phyloP scores from a whole-genome alignment of 2,888 invertebrate genomes.

The Tenthredo scrophulariae region DNA sequence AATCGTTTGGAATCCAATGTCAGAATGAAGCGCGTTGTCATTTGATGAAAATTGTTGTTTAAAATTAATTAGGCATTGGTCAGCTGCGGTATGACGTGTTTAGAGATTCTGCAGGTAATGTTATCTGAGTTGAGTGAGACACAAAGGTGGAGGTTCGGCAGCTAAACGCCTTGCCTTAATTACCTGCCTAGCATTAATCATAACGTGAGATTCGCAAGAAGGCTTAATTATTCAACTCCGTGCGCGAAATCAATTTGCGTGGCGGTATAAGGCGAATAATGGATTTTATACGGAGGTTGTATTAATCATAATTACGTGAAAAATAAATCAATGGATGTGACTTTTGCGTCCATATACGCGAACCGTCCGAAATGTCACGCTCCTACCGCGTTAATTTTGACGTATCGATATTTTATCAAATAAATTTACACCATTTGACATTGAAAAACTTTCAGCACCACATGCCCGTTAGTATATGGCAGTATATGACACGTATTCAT shows the following conservation, averaged over 20 bases:
- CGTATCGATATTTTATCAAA: conserved; percentile 41
- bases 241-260: conserved; percentile 52
- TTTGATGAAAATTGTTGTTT: not conserved
- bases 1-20: not conserved
- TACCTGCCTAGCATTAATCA: conserved; percentile 50
- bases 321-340: conserved; percentile 45
- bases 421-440: conserved; percentile 19
- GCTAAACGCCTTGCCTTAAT: conserved; percentile 48
- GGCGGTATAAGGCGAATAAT: conserved; percentile 44
- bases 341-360: conserved; percentile 15
- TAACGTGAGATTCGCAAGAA: conserved; percentile 52
- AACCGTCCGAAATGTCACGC: conserved; percentile 24
- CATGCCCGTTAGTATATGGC: not conserved
- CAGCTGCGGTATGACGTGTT: not conserved
- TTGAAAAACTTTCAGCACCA: not conserved
- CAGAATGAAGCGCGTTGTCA: not conserved
- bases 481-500: not conserved
- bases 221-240: conserved; percentile 54
- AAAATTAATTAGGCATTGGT: not conserved
- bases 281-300: conserved; percentile 50
- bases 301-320: conserved; percentile 42
- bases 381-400: conserved; percentile 25
- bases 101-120: not conserved
- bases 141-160: conserved; percentile 40
- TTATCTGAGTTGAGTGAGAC: conserved; percentile 19